Evolutionary conservation across 2,113 vertebrate species (phyloP).

Genomic region (Bos indicus): DNA sequence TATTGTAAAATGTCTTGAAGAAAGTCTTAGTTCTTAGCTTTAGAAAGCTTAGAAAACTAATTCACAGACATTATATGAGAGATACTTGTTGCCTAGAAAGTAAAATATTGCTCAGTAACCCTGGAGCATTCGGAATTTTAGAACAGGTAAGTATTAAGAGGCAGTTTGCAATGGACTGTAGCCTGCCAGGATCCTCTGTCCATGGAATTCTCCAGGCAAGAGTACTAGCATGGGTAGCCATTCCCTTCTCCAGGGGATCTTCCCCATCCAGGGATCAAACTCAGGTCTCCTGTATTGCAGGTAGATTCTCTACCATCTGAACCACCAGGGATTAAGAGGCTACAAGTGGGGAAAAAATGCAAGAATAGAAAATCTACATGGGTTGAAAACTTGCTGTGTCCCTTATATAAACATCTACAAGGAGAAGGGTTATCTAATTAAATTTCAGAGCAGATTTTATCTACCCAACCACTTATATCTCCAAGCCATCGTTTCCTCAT

Average conservation of each 20-base stretch:
- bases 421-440: neutral
- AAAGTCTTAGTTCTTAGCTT: neutral
- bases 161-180: neutral
- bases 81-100: neutral
- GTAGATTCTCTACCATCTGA: neutral
- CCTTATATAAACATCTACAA: neutral
- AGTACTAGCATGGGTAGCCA: neutral
- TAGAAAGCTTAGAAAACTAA: neutral
- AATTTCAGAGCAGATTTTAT: neutral
- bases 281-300: neutral
- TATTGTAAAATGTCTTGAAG: neutral
- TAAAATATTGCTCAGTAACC: neutral
- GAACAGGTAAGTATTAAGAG: neutral
- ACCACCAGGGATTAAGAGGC: neutral
- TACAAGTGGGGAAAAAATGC: neutral
- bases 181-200: neutral
- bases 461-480: neutral
- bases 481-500: neutral
- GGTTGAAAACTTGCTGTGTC: neutral
- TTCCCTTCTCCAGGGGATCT: neutral
- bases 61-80: neutral
- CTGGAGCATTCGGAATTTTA: neutral
- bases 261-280: neutral
- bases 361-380: neutral
- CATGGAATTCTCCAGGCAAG: neutral